phyloP scores from a whole-genome alignment of 2,797 vertebrate species.

The Acanthornis magna region DNA sequence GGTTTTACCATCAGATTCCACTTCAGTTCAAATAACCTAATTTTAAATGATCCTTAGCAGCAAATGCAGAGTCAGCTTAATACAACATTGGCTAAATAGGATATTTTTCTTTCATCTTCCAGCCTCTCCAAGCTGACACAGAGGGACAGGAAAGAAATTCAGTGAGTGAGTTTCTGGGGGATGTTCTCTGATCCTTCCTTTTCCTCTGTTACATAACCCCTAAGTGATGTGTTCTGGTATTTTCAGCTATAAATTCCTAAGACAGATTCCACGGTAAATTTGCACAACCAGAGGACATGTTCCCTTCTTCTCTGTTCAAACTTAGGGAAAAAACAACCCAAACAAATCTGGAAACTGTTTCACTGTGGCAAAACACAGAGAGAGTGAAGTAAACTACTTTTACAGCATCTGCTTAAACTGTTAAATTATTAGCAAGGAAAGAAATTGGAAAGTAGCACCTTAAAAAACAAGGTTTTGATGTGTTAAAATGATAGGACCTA shows the following conservation, averaged over 20 bases:
- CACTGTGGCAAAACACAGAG: background rate
- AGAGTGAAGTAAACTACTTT: background rate
- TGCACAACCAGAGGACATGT: background rate
- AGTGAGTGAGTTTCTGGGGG: fast-evolving
- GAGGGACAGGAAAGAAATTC: background rate
- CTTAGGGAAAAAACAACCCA: background rate
- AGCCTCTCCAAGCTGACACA: background rate
- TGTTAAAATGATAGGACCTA: background rate
- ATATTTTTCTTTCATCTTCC: background rate
- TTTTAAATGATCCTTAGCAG: background rate
- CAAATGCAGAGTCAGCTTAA: background rate
- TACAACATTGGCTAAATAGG: background rate
- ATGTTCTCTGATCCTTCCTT: background rate
- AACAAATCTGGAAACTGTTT: background rate
- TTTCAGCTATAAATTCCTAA: background rate
- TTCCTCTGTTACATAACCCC: background rate
- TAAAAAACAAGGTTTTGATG: background rate
- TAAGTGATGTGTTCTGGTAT: background rate
- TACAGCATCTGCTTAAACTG: constrained; percentile 2
- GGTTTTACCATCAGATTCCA: background rate
- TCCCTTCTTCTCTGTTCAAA: background rate
- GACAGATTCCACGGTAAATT: background rate
- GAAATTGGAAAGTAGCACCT: background rate
- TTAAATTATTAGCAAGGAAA: background rate
- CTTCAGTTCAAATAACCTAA: background rate